Evolutionary conservation across 2,888 invertebrate species (phyloP).

Genomic region (Synanthedon formicaeformis): DNA sequence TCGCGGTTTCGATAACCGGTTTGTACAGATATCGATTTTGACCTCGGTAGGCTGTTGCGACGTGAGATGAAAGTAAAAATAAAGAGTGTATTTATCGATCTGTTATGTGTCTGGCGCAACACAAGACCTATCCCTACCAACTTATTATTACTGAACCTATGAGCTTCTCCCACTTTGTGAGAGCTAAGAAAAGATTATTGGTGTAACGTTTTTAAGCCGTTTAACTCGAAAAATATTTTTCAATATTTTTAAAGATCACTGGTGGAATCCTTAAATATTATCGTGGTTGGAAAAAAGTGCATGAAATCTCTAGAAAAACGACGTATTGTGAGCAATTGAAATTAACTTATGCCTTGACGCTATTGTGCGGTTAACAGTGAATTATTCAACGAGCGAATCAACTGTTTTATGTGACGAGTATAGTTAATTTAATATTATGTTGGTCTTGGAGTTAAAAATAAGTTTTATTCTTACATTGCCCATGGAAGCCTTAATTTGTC

Average conservation of each 20-base stretch:
- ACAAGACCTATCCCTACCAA: too few species aligned
- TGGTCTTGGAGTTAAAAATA: slow-evolving; percentile 8
- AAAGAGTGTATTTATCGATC: slow-evolving; percentile 8
- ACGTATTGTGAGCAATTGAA: too few species aligned
- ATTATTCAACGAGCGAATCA: slow-evolving; percentile 37
- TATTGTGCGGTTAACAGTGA: slow-evolving; percentile 21
- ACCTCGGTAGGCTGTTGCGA: slow-evolving; percentile 9
- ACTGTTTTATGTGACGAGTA: slow-evolving; percentile 33
- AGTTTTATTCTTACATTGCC: background rate
- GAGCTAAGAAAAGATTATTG: too few species aligned
- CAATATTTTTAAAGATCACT: too few species aligned
- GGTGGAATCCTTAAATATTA: too few species aligned
- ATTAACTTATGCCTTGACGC: slow-evolving; percentile 10
- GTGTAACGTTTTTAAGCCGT: too few species aligned
- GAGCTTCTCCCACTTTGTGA: too few species aligned
- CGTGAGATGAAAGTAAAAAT: slow-evolving; percentile 7
- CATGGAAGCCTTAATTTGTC: background rate
- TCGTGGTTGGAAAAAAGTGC: too few species aligned
- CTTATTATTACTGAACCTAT: too few species aligned
- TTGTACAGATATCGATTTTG: slow-evolving; percentile 9
- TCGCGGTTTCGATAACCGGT: slow-evolving; percentile 8
- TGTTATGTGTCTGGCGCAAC: too few species aligned
- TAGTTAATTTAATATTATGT: slow-evolving; percentile 32
- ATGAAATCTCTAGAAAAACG: too few species aligned
- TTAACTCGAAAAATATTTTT: too few species aligned